These are phyloP conservation scores for Heliconius cydno DNA, from an alignment of 2,888 invertebrate genomes.

Conservation along the genomic window DNA sequence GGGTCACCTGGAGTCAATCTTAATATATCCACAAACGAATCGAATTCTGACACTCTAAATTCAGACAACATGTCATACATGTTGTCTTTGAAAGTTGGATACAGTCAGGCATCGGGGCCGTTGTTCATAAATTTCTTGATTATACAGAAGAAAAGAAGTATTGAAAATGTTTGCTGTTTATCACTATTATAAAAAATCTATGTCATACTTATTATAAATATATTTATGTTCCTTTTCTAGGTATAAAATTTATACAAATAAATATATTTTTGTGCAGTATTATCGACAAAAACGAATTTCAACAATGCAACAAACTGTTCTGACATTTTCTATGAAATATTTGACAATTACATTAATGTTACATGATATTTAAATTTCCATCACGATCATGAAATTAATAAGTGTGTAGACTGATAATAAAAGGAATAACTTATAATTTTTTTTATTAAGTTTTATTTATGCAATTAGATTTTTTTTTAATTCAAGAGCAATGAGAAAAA, in stretches of 20 bases:
- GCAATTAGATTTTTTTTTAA: background rate
- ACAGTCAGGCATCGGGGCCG: conserved; percentile 77
- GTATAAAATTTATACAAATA: conserved; percentile 6
- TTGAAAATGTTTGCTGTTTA: conserved; percentile 14
- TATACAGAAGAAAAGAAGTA: conserved; percentile 39
- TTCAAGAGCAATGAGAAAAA: background rate
- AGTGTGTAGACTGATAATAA: background rate
- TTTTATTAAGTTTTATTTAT: background rate
- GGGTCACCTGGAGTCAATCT: conserved; percentile 86
- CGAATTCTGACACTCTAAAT: conserved; percentile 84
- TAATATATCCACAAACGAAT: conserved; percentile 87
- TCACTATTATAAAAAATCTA: conserved; percentile 16
- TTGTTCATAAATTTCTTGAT: conserved; percentile 53
- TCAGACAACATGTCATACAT: conserved; percentile 84
- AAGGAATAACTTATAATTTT: background rate
- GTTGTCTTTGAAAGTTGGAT: conserved; percentile 68
- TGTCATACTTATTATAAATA: conserved; percentile 1
- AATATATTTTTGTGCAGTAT: conserved; percentile 21
- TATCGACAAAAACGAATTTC: conserved; percentile 22
- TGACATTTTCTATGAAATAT: conserved; percentile 22
- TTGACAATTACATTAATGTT: conserved; percentile 21
- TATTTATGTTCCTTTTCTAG: background rate
- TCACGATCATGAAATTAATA: background rate
- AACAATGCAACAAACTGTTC: conserved; percentile 21
- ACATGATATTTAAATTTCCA: conserved; percentile 4